Evolutionary conservation across 64 coral and sea anemone species (phyloP).

Genomic region (Acropora yongei): DNA sequence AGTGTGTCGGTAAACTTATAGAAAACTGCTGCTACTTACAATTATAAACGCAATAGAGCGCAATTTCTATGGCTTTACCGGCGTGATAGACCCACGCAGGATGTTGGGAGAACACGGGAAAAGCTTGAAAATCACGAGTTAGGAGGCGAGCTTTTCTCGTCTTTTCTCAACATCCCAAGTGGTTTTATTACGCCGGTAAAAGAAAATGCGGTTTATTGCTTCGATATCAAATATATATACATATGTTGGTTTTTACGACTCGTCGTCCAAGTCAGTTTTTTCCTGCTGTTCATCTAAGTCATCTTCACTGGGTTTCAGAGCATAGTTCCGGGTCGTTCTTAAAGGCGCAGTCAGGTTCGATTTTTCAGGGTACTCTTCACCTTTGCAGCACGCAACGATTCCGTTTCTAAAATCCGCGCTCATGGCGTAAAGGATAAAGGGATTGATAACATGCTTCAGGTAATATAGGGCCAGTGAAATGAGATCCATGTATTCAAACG

Average conservation of each 20-base stretch:
- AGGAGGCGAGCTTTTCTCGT: too few relatives aligned
- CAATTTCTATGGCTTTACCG: too few relatives aligned
- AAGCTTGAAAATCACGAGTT: too few relatives aligned
- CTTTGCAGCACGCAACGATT: not conserved
- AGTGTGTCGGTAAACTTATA: too few relatives aligned
- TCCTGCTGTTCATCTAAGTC: not conserved
- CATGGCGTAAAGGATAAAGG: conserved; percentile 56
- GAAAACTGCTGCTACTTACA: too few relatives aligned
- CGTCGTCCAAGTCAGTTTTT: not conserved
- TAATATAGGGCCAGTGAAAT: conserved; percentile 58
- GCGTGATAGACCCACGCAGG: too few relatives aligned
- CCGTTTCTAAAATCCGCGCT: conserved; percentile 53
- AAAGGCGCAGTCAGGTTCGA: not conserved
- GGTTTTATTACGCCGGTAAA: too few relatives aligned
- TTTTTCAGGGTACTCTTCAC: not conserved
- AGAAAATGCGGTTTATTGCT: too few relatives aligned
- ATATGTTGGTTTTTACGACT: not conserved
- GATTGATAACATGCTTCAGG: conserved; percentile 68
- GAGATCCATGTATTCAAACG: conserved; percentile 45
- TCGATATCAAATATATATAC: too few relatives aligned
- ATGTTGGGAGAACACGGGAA: too few relatives aligned
- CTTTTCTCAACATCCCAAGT: too few relatives aligned
- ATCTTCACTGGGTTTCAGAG: not conserved
- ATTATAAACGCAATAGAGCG: too few relatives aligned
- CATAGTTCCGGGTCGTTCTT: not conserved